Evolutionary conservation across 1,140 invertebrate genomes (phyloP), one percentile per base, ranked within the genome.

Genomic region (Drosophila pseudoobscura): DNA sequence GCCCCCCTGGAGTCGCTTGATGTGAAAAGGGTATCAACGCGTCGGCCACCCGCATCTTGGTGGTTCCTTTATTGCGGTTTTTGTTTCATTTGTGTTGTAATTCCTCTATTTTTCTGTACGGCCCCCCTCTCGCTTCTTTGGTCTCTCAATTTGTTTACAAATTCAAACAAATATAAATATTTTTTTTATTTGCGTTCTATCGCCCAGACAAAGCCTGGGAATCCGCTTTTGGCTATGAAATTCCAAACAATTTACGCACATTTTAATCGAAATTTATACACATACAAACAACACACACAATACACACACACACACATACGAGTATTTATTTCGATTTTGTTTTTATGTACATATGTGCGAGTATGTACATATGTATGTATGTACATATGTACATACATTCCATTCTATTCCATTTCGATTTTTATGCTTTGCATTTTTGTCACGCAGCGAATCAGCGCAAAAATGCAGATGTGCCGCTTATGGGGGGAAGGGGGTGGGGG

Each of bases 71-170:
- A 39, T 39, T 39, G 11, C 35, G 35, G 35, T 39, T 39, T 39
- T 13, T 39, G 35, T 39, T 39, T 39, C 35, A 39, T 39, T 39
- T 39, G 35, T 20, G 49, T 41, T 17, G 13, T 17, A 39, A 20
- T 50, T 76, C 55, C 45, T 50, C 50, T 57, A 39, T 39, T 29
- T 49, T 49, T 41, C 7, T 35, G 72, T 73, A 61, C 75, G 50
- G 8, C 61, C 62, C 58, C 64, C 60, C 11, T 64, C 62, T 11
- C 20, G 20, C 1, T 20, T 2, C 13, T 75, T 80, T 71, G 53
- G 72, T 68, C 53, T 59, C 64, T 63, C 52, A 60, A 80, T 85
- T 84, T 85, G 70, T 73, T 72, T 65, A 80, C 59, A 57, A 45
- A 63, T 79, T 68, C 26, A 55, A 46, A 63, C 62, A 72, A 31